These are phyloP conservation scores for Yasuhikotakia modesta DNA, from an alignment of 2,797 vertebrate species.

Conservation along the genomic window DNA sequence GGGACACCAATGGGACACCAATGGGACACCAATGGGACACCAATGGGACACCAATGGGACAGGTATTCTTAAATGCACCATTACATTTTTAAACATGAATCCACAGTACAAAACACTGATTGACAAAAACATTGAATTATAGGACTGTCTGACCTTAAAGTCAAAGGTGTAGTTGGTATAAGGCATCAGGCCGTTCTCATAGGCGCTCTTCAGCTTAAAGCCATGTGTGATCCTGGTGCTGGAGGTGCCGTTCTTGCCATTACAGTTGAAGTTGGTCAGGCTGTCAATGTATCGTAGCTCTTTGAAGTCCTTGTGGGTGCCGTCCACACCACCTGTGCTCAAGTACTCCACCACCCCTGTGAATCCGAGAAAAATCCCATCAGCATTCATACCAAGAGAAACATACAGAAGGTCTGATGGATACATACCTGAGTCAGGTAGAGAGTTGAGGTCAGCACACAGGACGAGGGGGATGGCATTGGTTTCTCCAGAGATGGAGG, in stretches of 20 bases:
- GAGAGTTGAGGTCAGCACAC: constrained; percentile 97
- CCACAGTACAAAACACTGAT: too few species aligned
- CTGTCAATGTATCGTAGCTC: constrained; percentile 96
- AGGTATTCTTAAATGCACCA: too few species aligned
- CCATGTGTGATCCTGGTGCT: constrained; percentile 95
- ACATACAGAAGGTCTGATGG: too few species aligned
- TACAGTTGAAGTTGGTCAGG: constrained; percentile 97
- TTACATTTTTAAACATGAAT: too few species aligned
- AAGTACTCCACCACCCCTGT: constrained; percentile 94
- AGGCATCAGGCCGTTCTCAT: constrained; percentile 96
- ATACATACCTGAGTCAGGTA: constrained; percentile 88
- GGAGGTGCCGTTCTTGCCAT: constrained; percentile 91
- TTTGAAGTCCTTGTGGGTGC: constrained; percentile 98
- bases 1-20: too few species aligned
- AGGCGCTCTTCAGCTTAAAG: constrained; percentile 98
- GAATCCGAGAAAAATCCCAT: too few species aligned
- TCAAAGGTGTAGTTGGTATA: constrained; percentile 97
- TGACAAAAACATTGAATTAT: too few species aligned
- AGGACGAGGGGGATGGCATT: constrained; percentile 93
- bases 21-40: too few species aligned
- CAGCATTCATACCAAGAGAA: too few species aligned
- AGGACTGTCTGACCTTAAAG: constrained; percentile 80
- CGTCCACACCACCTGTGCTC: constrained; percentile 94
- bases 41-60: too few species aligned
- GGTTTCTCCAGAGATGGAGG: constrained; percentile 86